Evolutionary conservation across 2,888 invertebrate species (phyloP).

Genomic region (Horisme vitalbata): DNA sequence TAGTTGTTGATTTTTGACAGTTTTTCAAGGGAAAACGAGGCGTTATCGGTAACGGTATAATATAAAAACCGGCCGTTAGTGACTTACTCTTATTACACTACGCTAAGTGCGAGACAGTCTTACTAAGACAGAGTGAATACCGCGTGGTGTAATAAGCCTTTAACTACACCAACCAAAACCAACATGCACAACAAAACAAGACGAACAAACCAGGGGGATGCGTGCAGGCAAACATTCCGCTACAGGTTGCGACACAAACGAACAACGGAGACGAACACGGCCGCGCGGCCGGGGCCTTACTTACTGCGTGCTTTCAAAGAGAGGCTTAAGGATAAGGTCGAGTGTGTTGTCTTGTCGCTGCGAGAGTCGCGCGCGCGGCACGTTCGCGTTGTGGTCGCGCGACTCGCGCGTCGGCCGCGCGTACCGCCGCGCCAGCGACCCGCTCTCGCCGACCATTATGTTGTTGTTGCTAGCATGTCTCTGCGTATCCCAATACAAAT

Average conservation of each 20-base stretch:
- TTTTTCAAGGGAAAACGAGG: too few species aligned
- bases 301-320: slow-evolving; percentile 84
- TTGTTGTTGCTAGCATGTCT: slow-evolving; percentile 84
- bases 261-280: slow-evolving; percentile 38
- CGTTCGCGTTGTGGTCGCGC: slow-evolving; percentile 71
- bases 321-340: slow-evolving; percentile 82
- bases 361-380: slow-evolving; percentile 68
- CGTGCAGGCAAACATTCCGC: slow-evolving; percentile 76
- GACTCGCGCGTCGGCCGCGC: slow-evolving; percentile 66
- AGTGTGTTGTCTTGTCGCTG: slow-evolving; percentile 76
- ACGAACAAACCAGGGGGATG: slow-evolving; percentile 61
- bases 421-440: slow-evolving; percentile 76
- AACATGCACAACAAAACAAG: slow-evolving; percentile 61
- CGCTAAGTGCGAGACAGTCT: too few species aligned
- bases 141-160: too few species aligned
- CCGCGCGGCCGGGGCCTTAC: slow-evolving; percentile 62
- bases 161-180: slow-evolving; percentile 48
- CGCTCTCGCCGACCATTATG: slow-evolving; percentile 79
- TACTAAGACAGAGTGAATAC: too few species aligned
- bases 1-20: too few species aligned
- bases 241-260: slow-evolving; percentile 66
- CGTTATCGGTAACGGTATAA: too few species aligned
- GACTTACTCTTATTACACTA: too few species aligned
- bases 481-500: slow-evolving; percentile 77
- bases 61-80: too few species aligned